Evolutionary conservation across 2,888 invertebrate species (phyloP).

Genomic region (Stenchaetothrips biformis): DNA sequence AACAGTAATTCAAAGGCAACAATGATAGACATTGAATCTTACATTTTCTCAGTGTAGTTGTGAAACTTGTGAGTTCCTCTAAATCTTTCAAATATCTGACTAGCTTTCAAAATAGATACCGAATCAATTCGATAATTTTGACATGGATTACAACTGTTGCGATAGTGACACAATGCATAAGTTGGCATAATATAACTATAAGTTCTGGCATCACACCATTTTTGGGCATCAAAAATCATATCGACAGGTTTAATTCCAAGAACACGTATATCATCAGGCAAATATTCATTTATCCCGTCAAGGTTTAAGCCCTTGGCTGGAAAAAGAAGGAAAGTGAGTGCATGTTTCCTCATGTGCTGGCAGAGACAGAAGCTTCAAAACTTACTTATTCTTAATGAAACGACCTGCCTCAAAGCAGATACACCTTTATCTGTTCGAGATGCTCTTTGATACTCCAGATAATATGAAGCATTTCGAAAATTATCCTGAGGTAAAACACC

Average conservation of each 20-base stretch:
- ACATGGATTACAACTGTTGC: too few species aligned
- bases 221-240: neutral
- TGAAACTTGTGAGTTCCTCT: neutral
- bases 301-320: neutral
- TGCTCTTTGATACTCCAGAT: neutral
- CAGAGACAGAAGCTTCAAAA: neutral
- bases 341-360: neutral
- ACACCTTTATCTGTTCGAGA: neutral
- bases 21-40: neutral
- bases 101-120: neutral
- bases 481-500: neutral
- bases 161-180: neutral
- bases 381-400: neutral
- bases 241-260: neutral
- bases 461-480: neutral
- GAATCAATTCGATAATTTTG: neutral
- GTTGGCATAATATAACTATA: neutral
- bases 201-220: neutral
- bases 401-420: neutral
- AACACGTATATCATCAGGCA: neutral
- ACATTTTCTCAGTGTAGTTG: slow-evolving; percentile 1
- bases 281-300: neutral
- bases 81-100: neutral
- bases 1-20: neutral
- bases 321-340: neutral